phyloP scores from a whole-genome alignment of 2,113 vertebrate species.

The Myotis lucifugus region DNA sequence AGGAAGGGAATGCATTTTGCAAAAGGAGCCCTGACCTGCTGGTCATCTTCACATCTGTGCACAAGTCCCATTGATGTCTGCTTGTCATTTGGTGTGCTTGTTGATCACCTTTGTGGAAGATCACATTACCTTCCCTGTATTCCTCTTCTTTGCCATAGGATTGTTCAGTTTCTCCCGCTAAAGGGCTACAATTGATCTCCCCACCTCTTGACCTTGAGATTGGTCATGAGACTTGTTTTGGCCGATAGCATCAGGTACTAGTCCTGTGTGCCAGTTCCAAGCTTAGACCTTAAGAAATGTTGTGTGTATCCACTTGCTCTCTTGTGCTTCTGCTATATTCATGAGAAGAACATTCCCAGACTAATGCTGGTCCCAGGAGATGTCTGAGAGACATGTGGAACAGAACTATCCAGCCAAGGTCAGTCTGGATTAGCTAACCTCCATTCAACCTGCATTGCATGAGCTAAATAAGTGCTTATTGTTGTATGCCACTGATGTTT shows the following conservation, averaged over 20 bases:
- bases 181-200: neutral
- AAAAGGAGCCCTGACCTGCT: neutral
- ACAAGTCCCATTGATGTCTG: neutral
- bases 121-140: neutral
- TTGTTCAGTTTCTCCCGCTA: neutral
- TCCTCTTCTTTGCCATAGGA: neutral
- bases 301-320: neutral
- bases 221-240: neutral
- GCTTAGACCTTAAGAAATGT: neutral
- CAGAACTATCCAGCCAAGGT: neutral
- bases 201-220: neutral
- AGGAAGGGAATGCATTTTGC: neutral
- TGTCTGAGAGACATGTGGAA: neutral
- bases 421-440: slow-evolving; percentile 35
- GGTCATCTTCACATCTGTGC: neutral
- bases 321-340: neutral
- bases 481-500: neutral
- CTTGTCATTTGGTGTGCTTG: neutral
- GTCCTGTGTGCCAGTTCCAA: neutral
- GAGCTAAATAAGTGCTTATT: slow-evolving; percentile 10
- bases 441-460: neutral
- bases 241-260: neutral
- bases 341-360: slow-evolving; percentile 30
- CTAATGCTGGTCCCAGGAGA: neutral
- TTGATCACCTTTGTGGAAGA: neutral